Conservation (phyloP, 2,797 vertebrate species). For the Cryptoprocta ferox region DNA sequence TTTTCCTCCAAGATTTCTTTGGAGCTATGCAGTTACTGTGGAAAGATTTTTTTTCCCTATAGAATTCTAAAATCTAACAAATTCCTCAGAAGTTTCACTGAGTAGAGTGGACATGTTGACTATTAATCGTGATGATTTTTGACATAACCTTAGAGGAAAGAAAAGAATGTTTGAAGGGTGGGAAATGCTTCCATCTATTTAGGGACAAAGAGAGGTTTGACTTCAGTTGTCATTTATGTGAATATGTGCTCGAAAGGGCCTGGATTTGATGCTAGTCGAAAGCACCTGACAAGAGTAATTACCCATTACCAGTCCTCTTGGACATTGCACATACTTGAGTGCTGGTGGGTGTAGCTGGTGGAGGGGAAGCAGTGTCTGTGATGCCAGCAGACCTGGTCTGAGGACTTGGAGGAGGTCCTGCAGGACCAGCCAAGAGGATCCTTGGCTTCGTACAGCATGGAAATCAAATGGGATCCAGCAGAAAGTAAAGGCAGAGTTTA, state of each 20-base stretch:
- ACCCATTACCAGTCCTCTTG: slow-evolving; percentile 74
- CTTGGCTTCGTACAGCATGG: not conserved
- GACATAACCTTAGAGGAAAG: slow-evolving; percentile 81
- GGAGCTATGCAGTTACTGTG: not conserved
- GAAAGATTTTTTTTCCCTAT: slow-evolving; percentile 30
- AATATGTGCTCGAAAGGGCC: slow-evolving; percentile 84
- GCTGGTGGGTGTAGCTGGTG: not conserved
- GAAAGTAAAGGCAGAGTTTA: not conserved
- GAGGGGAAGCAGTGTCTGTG: not conserved
- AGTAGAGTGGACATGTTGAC: slow-evolving; percentile 78
- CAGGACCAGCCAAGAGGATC: not conserved
- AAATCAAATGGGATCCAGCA: not conserved
- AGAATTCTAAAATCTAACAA: slow-evolving; percentile 52
- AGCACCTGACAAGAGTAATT: slow-evolving; percentile 85
- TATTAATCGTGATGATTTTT: slow-evolving; percentile 82
- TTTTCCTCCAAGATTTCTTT: not conserved
- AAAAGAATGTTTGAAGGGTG: slow-evolving; percentile 82
- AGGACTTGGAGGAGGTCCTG: not conserved
- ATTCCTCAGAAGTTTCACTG: slow-evolving; percentile 63
- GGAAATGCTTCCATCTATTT: slow-evolving; percentile 82
- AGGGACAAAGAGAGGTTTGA: slow-evolving; percentile 84
- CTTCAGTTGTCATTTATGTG: slow-evolving; percentile 84
- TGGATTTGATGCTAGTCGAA: slow-evolving; percentile 81
- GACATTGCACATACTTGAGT: slow-evolving; percentile 31
- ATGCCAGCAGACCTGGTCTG: not conserved